phyloP scores from a whole-genome alignment of 2,113 vertebrate genomes.

The Noturus placidus region DNA sequence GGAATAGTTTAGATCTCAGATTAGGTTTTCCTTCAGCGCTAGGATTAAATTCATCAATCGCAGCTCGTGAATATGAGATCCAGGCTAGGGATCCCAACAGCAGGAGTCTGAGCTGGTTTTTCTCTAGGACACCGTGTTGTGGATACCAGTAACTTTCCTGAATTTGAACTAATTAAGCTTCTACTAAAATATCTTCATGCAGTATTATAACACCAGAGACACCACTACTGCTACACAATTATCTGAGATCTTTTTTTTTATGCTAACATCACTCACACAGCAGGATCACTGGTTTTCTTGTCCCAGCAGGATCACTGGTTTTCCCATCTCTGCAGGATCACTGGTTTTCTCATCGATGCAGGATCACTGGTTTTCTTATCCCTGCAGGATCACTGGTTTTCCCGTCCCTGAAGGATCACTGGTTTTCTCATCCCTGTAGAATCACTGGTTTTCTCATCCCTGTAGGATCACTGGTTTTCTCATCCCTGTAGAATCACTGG shows the following conservation, averaged over 20 bases:
- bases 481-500: not conserved
- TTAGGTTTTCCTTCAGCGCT: not conserved
- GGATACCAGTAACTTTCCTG: not conserved
- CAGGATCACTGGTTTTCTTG: not conserved
- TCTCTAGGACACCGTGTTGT: not conserved
- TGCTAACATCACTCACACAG: not conserved
- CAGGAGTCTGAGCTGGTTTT: not conserved
- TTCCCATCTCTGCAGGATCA: not conserved
- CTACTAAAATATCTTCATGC: not conserved
- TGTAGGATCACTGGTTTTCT: not conserved
- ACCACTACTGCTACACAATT: not conserved
- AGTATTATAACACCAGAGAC: not conserved
- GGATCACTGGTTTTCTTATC: not conserved
- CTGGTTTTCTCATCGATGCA: not conserved
- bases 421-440: not conserved
- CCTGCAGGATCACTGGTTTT: not conserved
- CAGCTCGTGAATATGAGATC: not conserved
- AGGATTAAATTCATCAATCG: not conserved
- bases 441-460: not conserved
- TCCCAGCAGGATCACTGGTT: not conserved
- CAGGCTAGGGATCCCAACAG: not conserved
- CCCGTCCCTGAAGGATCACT: not conserved
- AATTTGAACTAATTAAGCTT: not conserved
- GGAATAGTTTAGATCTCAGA: not conserved
- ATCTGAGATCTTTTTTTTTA: not conserved